Percentiles rank a stretch among this genome's conserved stretches.
phyloP scores from a whole-genome alignment of 2,113 vertebrate species.

The Gymnorhina tibicen region DNA sequence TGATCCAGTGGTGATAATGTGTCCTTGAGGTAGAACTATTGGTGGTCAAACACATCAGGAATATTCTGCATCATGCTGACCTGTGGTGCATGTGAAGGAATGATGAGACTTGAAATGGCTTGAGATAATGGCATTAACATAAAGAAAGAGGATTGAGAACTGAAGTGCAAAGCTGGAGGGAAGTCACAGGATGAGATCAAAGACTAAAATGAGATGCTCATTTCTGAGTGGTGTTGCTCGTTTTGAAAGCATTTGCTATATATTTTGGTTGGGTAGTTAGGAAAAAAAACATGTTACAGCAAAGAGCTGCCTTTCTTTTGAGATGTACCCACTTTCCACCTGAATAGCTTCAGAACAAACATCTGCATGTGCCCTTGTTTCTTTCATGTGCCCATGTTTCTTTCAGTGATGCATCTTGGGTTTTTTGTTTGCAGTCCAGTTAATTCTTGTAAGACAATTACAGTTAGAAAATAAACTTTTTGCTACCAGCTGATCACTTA shows the following conservation, averaged over 20 bases:
- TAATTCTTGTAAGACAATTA: background rate
- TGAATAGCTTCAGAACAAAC: conserved; percentile 46
- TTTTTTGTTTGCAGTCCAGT: background rate
- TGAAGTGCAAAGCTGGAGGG: background rate
- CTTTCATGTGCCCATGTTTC: background rate
- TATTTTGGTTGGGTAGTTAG: background rate
- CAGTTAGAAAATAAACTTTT: background rate
- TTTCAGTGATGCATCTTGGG: background rate
- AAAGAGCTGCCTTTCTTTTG: background rate
- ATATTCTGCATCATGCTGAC: background rate
- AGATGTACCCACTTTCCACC: conserved; percentile 38
- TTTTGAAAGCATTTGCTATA: background rate
- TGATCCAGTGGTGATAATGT: background rate
- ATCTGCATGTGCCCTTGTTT: background rate
- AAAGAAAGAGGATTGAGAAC: background rate
- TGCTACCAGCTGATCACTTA: background rate
- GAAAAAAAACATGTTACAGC: background rate
- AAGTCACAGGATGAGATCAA: background rate
- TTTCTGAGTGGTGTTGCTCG: background rate
- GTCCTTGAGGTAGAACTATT: background rate
- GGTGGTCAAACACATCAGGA: background rate
- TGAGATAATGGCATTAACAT: background rate
- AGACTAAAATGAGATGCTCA: background rate
- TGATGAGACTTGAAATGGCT: background rate
- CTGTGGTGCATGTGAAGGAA: background rate